Base-by-base conservation (phyloP, 2,888 invertebrate genomes). In the Pyrgus malvae region DNA sequence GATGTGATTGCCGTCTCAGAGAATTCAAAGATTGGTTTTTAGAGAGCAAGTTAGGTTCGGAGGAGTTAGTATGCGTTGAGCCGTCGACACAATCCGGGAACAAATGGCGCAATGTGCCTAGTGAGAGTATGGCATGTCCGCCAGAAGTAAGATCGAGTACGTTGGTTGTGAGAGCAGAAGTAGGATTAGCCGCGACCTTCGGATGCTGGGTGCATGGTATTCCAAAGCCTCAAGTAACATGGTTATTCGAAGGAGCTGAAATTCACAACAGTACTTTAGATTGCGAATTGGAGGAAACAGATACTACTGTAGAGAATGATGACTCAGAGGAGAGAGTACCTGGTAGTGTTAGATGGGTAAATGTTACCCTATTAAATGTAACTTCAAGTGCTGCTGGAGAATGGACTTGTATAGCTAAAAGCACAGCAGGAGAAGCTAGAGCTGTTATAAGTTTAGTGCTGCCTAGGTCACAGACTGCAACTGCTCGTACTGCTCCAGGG, bases 1-100 rank as follows among this genome's bases (percentile, higher is more conserved):
- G 92, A 70, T 98, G 98, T 78, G 97, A 98, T 78, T 98, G 98
- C 80, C 93, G 95, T 61, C 82, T 98, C 56, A 92, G 96, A 48
- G 94, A 94, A 56, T 96, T 97, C 68, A 93, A 97, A 56, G 93
- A 93, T 65, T 97, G 97, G 96, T 94, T 96, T 74, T 91, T 96
- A 48, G 92, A 93, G 48, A 94, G 94, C 68, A 96, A 95, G 67
- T 90, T 97, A 48, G 94, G 94, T 58, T 94, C 95, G 8, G 93
- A 94, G 61, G 93, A 95, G 35, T 91, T 97, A 63, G 90, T 92
- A 45, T 96, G 96, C 70, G 92, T 92, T 9, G 93, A 94, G 46
- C 97, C 97, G 1, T 85, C 92, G 3, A 90, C 92, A 42, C 90
- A 96, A 59, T 91, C 92, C 57, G 94, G 93, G 45, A 93, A 92